These are phyloP conservation scores for Drosophila meridionalis DNA, from an alignment of 2,888 invertebrate genomes.

Conservation along the genomic window DNA sequence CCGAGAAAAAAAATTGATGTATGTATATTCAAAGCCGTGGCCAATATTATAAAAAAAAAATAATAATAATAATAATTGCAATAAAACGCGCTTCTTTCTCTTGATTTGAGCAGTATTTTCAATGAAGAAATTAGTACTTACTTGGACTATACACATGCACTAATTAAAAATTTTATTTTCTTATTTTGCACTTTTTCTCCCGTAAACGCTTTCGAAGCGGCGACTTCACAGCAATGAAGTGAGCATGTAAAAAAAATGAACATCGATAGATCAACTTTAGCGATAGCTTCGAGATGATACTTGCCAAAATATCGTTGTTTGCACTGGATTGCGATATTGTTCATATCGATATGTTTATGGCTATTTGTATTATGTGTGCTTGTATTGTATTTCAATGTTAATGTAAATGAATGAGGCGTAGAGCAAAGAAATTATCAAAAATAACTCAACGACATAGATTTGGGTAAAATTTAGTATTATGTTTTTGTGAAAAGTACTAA, in stretches of 20 bases:
- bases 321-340: background rate
- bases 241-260: conserved; percentile 29
- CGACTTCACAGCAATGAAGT: conserved; percentile 43
- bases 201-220: conserved; percentile 43
- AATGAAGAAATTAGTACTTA: conserved; percentile 38
- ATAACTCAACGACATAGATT: background rate
- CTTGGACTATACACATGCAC: conserved; percentile 26
- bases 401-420: background rate
- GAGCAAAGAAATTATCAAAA: background rate
- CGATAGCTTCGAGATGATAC: conserved; percentile 22
- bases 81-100: background rate
- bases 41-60: background rate
- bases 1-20: conserved; percentile 10
- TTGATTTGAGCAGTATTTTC: background rate
- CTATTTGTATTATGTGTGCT: background rate
- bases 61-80: background rate
- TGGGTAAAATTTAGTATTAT: rapidly evolving
- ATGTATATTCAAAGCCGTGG: conserved; percentile 15
- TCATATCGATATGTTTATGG: conserved; percentile 26
- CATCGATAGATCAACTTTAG: conserved; percentile 26
- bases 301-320: conserved; percentile 4
- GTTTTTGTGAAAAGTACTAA: background rate
- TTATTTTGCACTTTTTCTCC: conserved; percentile 30
- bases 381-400: background rate
- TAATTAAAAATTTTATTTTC: conserved; percentile 12